Conservation (phyloP, 2,888 invertebrate species). For the Xanthorhoe spadicearia region DNA sequence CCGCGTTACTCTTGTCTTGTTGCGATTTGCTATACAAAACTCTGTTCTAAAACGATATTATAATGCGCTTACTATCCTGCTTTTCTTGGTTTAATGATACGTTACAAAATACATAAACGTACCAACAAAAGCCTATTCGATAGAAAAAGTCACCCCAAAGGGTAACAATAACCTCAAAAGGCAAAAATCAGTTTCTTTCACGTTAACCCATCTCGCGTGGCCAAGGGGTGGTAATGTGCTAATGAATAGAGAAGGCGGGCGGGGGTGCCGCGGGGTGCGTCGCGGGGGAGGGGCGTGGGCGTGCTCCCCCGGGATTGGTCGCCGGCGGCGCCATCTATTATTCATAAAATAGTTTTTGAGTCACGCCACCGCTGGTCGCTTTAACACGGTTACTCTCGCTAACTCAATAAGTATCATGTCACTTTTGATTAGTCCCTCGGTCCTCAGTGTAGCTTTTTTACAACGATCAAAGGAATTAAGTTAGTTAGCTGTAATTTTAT, state of each 20-base stretch:
- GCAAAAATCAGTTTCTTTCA: slow-evolving; percentile 77
- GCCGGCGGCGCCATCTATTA: slow-evolving; percentile 81
- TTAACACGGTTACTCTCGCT: slow-evolving; percentile 76
- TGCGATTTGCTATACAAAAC: slow-evolving; percentile 54
- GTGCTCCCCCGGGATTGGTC: slow-evolving; percentile 82
- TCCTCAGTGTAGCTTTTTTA: slow-evolving; percentile 60
- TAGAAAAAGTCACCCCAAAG: slow-evolving; percentile 37
- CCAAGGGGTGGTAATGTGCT: slow-evolving; percentile 81
- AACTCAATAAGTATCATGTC: slow-evolving; percentile 84
- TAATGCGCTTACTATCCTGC: too few species aligned
- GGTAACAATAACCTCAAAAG: slow-evolving; percentile 54
- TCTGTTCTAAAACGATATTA: slow-evolving; percentile 9
- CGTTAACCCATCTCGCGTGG: slow-evolving; percentile 64
- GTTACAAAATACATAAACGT: slow-evolving; percentile 1
- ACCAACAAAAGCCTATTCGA: slow-evolving; percentile 7
- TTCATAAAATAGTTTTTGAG: slow-evolving; percentile 85
- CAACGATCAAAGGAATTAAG: slow-evolving; percentile 75
- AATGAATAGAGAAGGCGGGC: slow-evolving; percentile 71
- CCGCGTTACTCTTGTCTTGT: slow-evolving; percentile 60
- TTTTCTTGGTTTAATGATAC: neutral
- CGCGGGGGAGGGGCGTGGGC: slow-evolving; percentile 63
- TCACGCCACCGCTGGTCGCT: slow-evolving; percentile 79
- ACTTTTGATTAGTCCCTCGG: slow-evolving; percentile 77
- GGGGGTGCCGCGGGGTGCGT: slow-evolving; percentile 47
- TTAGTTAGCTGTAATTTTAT: slow-evolving; percentile 68